Evolutionary conservation across 2,113 vertebrate species (phyloP).

Genomic region (Natator depressus): DNA sequence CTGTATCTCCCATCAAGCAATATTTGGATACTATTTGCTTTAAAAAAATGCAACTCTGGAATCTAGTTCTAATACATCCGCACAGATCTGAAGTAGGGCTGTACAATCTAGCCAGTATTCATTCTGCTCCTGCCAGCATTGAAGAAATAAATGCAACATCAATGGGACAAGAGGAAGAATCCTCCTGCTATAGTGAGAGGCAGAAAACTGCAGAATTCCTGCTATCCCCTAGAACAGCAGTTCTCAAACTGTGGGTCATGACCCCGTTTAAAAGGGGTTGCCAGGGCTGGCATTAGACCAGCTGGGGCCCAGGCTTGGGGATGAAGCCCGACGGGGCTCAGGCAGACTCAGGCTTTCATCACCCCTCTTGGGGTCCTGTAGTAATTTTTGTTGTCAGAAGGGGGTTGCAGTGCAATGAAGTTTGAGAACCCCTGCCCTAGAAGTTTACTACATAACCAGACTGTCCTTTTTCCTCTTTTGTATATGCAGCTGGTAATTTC

Average conservation of each 20-base stretch:
- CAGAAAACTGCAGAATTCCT: not conserved
- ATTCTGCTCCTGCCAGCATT: not conserved
- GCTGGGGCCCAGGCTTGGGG: too few species aligned
- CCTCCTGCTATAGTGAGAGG: not conserved
- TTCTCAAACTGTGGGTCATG: too few species aligned
- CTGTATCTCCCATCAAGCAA: not conserved
- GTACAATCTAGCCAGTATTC: not conserved
- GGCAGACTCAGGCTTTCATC: too few species aligned
- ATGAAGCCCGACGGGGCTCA: too few species aligned
- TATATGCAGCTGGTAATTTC: not conserved
- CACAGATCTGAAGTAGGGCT: fast-evolving
- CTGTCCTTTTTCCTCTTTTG: not conserved
- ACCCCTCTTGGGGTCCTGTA: too few species aligned
- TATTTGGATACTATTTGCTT: not conserved
- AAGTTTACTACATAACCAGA: not conserved
- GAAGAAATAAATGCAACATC: not conserved
- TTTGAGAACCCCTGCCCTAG: not conserved
- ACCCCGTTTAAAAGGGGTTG: too few species aligned
- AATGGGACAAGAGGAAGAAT: not conserved
- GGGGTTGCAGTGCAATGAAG: too few species aligned
- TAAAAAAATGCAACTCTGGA: not conserved
- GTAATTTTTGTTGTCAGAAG: too few species aligned
- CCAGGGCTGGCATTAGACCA: too few species aligned
- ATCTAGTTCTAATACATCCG: not conserved
- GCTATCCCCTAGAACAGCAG: too few species aligned